phyloP scores from a whole-genome alignment of 2,888 invertebrate genomes.

The Archips xylosteana region DNA sequence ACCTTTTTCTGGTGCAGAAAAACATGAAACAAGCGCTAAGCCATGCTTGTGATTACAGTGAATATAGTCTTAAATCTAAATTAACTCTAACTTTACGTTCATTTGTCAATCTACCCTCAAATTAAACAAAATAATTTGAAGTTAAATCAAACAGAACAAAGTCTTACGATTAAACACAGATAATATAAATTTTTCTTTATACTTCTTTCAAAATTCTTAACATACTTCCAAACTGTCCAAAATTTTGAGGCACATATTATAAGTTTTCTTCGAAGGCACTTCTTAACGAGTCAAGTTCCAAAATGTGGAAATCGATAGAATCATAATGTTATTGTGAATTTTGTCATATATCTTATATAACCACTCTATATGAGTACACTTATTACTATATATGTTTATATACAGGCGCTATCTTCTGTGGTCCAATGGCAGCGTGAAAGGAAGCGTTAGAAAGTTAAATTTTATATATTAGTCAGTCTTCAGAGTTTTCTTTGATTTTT shows the following conservation, averaged over 20 bases:
- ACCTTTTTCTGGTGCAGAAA: not conserved
- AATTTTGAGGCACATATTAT: conserved; percentile 46
- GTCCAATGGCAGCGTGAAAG: conserved; percentile 74
- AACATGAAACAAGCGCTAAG: conserved; percentile 30
- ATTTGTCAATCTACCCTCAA: conserved; percentile 14
- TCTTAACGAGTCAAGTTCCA: not conserved
- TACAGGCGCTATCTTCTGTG: conserved; percentile 57
- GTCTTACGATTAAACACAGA: not conserved
- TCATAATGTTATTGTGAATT: not conserved
- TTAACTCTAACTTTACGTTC: conserved; percentile 2
- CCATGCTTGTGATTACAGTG: conserved; percentile 35
- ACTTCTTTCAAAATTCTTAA: conserved; percentile 20
- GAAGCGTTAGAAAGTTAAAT: conserved; percentile 52
- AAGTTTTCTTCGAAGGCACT: conserved; percentile 48
- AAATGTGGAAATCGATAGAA: not conserved
- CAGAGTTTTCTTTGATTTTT: conserved; percentile 3
- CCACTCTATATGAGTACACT: not conserved
- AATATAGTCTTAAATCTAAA: conserved; percentile 30
- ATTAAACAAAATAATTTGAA: conserved; percentile 5
- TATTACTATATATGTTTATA: conserved; percentile 49
- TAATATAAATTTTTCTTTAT: conserved; percentile 15
- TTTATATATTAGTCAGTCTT: conserved; percentile 28
- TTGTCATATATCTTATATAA: not conserved
- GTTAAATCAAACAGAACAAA: not conserved
- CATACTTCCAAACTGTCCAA: conserved; percentile 8